These are phyloP conservation scores for Rhingia campestris DNA, from an alignment of 2,888 invertebrate species.

Conservation along the genomic window DNA sequence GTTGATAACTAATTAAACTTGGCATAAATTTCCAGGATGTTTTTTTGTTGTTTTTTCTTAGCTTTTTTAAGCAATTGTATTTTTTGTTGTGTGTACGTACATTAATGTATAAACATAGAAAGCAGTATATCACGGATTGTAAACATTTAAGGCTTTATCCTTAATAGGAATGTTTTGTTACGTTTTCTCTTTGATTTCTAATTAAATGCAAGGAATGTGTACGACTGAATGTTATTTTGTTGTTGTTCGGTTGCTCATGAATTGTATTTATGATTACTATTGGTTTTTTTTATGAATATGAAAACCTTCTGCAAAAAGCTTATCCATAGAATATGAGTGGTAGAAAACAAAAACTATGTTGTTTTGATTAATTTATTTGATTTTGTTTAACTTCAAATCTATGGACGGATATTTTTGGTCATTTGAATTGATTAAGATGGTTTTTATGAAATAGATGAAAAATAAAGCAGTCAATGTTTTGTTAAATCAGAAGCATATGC, in stretches of 20 bases:
- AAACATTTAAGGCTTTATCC: constrained; percentile 75
- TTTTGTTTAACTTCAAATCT: constrained; percentile 57
- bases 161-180: constrained; percentile 68
- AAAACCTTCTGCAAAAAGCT: constrained; percentile 40
- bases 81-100: constrained; percentile 64
- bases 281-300: constrained; percentile 28
- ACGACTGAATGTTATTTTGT: constrained; percentile 28
- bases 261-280: constrained; percentile 54
- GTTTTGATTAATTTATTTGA: background rate
- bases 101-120: constrained; percentile 74
- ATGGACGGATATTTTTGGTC: constrained; percentile 72
- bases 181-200: constrained; percentile 51
- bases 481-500: too few species aligned
- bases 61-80: constrained; percentile 41
- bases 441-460: background rate
- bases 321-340: constrained; percentile 62
- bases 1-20: constrained; percentile 44
- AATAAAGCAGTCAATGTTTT: too few species aligned
- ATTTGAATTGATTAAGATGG: constrained; percentile 2
- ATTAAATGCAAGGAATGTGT: constrained; percentile 65
- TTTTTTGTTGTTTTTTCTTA: constrained; percentile 26
- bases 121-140: constrained; percentile 76
- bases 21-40: constrained; percentile 59
- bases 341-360: constrained; percentile 15
- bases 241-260: constrained; percentile 26